Percentiles rank a stretch among this genome's conserved stretches.
Evolutionary conservation across 1,140 invertebrate species (phyloP).

Genomic region (Myzus persicae): DNA sequence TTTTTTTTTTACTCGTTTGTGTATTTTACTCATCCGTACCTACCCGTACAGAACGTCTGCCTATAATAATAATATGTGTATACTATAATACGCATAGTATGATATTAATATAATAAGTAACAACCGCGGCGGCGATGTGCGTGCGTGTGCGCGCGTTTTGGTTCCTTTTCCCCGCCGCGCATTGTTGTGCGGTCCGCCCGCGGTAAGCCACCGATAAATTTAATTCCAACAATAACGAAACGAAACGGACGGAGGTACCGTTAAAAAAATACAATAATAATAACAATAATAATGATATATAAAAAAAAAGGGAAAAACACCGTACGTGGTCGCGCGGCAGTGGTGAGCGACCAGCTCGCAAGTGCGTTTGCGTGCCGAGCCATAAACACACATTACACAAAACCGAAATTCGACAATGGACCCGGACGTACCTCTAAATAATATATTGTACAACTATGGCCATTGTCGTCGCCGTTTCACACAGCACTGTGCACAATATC

Average conservation of each 20-base stretch:
- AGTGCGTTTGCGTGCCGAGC: not conserved
- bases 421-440: not conserved
- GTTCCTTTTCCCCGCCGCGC: conserved; percentile 6
- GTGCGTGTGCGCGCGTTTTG: not conserved
- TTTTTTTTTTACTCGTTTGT: conserved; percentile 10
- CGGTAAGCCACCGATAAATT: conserved; percentile 48
- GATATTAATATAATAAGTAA: not conserved
- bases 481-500: not conserved
- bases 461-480: not conserved
- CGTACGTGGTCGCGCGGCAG: not conserved
- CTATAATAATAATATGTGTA: not conserved
- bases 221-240: conserved; percentile 53
- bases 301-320: not conserved
- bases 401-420: conserved; percentile 19
- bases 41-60: not conserved
- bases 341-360: not conserved
- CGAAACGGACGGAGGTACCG: conserved; percentile 21
- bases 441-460: not conserved
- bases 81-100: not conserved
- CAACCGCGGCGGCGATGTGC: not conserved
- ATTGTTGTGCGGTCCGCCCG: conserved; percentile 18
- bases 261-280: conserved; percentile 29
- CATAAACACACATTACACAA: conserved; percentile 13
- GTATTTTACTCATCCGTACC: conserved; percentile 6
- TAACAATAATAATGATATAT: not conserved